These are phyloP conservation scores for Lophochroa leadbeateri DNA, from an alignment of 2,113 vertebrate species.

Conservation along the genomic window DNA sequence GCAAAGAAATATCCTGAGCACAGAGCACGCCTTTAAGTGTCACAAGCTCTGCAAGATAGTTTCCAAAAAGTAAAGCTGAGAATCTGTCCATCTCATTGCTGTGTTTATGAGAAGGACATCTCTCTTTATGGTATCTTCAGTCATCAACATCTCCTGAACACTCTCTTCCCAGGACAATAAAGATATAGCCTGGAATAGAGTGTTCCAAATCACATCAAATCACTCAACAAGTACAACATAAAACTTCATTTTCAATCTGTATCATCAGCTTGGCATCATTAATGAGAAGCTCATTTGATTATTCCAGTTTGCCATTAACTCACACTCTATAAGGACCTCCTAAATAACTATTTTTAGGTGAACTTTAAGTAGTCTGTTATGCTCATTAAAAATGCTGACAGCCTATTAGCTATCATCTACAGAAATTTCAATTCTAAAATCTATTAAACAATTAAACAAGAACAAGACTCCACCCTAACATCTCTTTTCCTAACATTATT, in stretches of 20 bases:
- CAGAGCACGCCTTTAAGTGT: background rate
- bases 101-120: background rate
- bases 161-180: background rate
- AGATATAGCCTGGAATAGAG: background rate
- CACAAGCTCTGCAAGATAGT: background rate
- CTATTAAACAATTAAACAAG: conserved; percentile 29
- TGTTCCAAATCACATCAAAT: background rate
- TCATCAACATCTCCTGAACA: background rate
- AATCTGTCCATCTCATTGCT: background rate
- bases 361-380: background rate
- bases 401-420: background rate
- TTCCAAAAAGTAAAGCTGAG: background rate
- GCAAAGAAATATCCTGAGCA: background rate
- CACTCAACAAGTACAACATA: background rate
- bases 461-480: background rate
- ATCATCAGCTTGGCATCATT: background rate
- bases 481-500: background rate
- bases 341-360: background rate
- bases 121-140: background rate
- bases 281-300: background rate
- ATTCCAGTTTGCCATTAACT: background rate
- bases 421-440: background rate
- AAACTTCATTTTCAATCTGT: background rate
- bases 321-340: background rate
- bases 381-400: background rate